These are phyloP conservation scores for Ennomos quercinarius DNA, from an alignment of 2,888 invertebrate genomes.

Conservation along the genomic window DNA sequence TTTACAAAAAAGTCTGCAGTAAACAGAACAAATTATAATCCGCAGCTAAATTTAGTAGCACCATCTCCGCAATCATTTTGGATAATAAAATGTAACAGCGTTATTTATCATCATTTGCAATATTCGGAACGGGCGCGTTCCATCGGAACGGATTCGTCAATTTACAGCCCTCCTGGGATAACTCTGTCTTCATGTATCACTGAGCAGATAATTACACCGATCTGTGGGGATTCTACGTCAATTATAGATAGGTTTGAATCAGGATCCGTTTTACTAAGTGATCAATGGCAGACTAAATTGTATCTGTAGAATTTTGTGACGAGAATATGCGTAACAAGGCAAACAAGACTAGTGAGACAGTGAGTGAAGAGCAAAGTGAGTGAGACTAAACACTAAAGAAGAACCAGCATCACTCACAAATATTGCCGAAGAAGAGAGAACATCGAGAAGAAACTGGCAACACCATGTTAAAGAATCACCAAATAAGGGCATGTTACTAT, in stretches of 20 bases:
- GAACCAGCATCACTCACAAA: too few species aligned
- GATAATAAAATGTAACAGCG: slow-evolving; percentile 16
- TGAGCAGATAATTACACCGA: slow-evolving; percentile 52
- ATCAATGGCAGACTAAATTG: background rate
- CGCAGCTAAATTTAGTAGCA: background rate
- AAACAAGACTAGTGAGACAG: too few species aligned
- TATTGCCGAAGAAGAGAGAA: too few species aligned
- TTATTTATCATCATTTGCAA: slow-evolving; percentile 27
- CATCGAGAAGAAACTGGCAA: too few species aligned
- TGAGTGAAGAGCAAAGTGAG: too few species aligned
- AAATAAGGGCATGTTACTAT: too few species aligned
- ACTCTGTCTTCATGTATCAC: slow-evolving; percentile 58
- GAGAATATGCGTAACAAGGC: too few species aligned
- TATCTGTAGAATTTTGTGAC: too few species aligned
- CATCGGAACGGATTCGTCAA: slow-evolving; percentile 40
- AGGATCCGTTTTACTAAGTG: background rate
- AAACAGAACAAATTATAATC: background rate
- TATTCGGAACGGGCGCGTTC: slow-evolving; percentile 27
- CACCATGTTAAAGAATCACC: too few species aligned
- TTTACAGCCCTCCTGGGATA: slow-evolving; percentile 49
- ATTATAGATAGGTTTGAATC: background rate
- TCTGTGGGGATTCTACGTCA: slow-evolving; percentile 40
- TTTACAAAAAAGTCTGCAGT: background rate
- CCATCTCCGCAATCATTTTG: slow-evolving; percentile 15
- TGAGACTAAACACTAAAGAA: too few species aligned